Evolutionary conservation across 2,113 vertebrate species (phyloP).

Genomic region (Pelvicachromis taeniatus): DNA sequence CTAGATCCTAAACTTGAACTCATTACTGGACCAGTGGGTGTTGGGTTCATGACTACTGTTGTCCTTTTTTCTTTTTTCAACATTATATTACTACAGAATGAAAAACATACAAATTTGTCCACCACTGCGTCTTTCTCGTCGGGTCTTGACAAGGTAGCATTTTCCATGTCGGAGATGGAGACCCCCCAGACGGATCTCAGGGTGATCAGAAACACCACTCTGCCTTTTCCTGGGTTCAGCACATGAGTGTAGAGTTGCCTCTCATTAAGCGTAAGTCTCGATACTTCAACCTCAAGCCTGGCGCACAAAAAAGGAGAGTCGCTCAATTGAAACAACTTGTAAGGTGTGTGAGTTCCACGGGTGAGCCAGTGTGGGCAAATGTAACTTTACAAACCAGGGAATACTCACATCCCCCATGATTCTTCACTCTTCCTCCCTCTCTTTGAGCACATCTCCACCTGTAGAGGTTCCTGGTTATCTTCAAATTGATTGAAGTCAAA

Average conservation of each 20-base stretch:
- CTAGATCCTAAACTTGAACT: background rate
- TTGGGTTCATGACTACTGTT: background rate
- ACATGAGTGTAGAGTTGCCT: constrained; percentile 79
- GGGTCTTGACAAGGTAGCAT: constrained; percentile 78
- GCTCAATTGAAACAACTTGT: constrained; percentile 7
- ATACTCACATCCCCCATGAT: constrained; percentile 89
- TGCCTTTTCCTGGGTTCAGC: constrained; percentile 71
- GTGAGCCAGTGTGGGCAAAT: constrained; percentile 14
- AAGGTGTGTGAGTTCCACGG: background rate
- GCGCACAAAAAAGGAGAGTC: constrained; percentile 11
- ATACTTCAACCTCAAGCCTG: constrained; percentile 87
- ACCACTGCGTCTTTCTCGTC: constrained; percentile 71
- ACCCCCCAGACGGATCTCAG: constrained; percentile 81
- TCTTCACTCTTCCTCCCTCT: constrained; percentile 87
- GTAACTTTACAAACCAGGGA: background rate
- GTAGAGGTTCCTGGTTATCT: constrained; percentile 89
- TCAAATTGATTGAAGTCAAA: constrained; percentile 98
- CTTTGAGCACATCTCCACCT: constrained; percentile 89
- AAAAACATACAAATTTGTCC: constrained; percentile 81
- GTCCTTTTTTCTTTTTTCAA: background rate
- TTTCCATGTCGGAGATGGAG: constrained; percentile 82
- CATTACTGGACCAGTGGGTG: background rate
- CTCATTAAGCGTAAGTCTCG: constrained; percentile 72
- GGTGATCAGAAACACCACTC: constrained; percentile 80
- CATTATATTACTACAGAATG: background rate